Evolutionary conservation across 2,113 vertebrate genomes (phyloP).

Genomic region (Candoia aspera): DNA sequence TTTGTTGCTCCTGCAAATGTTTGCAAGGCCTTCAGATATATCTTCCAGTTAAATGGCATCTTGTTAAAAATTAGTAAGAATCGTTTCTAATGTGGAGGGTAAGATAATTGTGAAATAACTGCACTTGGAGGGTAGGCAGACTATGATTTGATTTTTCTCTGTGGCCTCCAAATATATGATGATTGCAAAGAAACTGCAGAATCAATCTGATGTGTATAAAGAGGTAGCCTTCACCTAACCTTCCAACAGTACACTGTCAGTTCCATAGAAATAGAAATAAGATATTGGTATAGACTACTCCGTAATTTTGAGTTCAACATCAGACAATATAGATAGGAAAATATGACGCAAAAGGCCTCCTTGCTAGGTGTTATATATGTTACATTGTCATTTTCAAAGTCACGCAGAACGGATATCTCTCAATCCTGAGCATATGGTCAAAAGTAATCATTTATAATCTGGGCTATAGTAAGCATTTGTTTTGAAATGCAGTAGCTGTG

Average conservation of each 20-base stretch:
- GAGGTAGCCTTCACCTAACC: not conserved
- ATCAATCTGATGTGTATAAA: not conserved
- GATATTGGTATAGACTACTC: not conserved
- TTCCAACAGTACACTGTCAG: not conserved
- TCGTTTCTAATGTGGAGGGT: not conserved
- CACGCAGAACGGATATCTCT: not conserved
- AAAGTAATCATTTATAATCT: not conserved
- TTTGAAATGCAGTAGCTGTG: not conserved
- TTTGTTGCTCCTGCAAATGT: not conserved
- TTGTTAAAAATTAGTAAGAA: not conserved
- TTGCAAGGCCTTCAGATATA: not conserved
- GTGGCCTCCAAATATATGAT: not conserved
- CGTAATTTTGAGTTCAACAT: not conserved
- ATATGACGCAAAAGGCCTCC: not conserved
- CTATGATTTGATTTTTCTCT: not conserved
- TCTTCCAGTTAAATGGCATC: not conserved
- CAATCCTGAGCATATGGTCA: not conserved
- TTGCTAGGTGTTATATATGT: not conserved
- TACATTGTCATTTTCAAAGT: not conserved
- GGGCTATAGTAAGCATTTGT: not conserved
- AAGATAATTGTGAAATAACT: not conserved
- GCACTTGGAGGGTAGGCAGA: not conserved
- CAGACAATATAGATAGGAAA: not conserved
- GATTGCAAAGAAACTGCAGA: not conserved
- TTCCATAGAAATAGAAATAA: not conserved